Evolutionary conservation across 1,140 invertebrate genomes (phyloP).

Genomic region (Solenopsis fugax): DNA sequence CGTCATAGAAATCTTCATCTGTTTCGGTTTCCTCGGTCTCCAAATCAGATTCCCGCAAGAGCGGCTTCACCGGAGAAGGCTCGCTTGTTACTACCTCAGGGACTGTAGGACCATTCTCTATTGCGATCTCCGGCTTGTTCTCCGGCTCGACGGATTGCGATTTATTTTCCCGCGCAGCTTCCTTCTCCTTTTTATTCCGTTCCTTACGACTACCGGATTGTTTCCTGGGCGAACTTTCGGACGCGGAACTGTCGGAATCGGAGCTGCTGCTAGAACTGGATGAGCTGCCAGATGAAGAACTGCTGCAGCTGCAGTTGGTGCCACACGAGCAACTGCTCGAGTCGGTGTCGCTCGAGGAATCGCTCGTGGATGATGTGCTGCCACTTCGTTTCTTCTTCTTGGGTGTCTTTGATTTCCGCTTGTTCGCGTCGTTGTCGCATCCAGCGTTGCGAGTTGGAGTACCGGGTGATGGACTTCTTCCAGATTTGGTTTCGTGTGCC

Average conservation of each 20-base stretch:
- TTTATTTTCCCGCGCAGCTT: slow-evolving; percentile 69
- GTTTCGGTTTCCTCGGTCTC: slow-evolving; percentile 94
- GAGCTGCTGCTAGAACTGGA: slow-evolving; percentile 90
- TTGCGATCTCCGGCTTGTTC: slow-evolving; percentile 79
- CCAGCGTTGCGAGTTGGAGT: slow-evolving; percentile 28
- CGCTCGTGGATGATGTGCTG: slow-evolving; percentile 88
- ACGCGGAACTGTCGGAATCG: slow-evolving; percentile 89
- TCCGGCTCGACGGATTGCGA: slow-evolving; percentile 71
- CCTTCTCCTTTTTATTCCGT: slow-evolving; percentile 80
- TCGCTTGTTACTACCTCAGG: slow-evolving; percentile 11
- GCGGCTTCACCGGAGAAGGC: slow-evolving; percentile 50
- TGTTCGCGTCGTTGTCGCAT: slow-evolving; percentile 67
- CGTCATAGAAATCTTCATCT: slow-evolving; percentile 95
- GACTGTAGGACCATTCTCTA: slow-evolving; percentile 36
- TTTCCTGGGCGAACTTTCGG: slow-evolving; percentile 86
- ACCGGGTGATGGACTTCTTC: slow-evolving; percentile 51
- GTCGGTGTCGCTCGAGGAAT: slow-evolving; percentile 91
- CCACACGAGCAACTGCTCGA: slow-evolving; percentile 93
- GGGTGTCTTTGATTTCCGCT: slow-evolving; percentile 81
- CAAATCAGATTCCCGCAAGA: slow-evolving; percentile 92
- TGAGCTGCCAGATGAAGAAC: slow-evolving; percentile 87
- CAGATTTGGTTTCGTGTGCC: slow-evolving; percentile 30
- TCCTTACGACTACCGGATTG: slow-evolving; percentile 81
- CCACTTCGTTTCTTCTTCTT: slow-evolving; percentile 84
- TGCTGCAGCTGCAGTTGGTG: slow-evolving; percentile 92